These are phyloP conservation scores for Polymixis flavicincta DNA, from an alignment of 2,888 invertebrate genomes.

Conservation along the genomic window DNA sequence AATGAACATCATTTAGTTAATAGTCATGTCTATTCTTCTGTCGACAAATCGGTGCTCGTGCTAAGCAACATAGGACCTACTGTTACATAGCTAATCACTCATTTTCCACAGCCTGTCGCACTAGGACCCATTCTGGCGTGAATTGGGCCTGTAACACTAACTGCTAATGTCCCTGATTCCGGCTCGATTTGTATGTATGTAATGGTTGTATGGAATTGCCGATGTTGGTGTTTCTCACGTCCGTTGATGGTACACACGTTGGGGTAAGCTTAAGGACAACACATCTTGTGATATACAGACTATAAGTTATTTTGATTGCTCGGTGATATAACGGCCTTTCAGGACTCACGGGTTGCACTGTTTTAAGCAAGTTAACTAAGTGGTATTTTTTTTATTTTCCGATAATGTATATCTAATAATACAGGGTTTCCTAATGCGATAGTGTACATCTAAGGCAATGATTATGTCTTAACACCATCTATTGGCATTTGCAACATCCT, in stretches of 20 bases:
- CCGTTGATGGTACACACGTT: neutral
- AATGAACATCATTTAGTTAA: too few relatives aligned
- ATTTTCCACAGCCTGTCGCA: conserved; percentile 12
- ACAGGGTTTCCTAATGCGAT: too few relatives aligned
- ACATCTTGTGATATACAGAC: neutral
- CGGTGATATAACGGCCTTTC: neutral
- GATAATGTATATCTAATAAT: too few relatives aligned
- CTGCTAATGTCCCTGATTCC: conserved; percentile 38
- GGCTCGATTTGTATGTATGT: conserved; percentile 49
- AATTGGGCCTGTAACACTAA: conserved; percentile 10
- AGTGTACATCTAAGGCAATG: too few relatives aligned
- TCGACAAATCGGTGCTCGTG: too few relatives aligned
- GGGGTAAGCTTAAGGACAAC: neutral
- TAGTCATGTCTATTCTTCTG: too few relatives aligned
- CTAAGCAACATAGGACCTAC: too few relatives aligned
- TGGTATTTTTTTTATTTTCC: neutral
- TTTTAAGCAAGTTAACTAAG: neutral
- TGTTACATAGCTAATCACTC: conserved; percentile 37
- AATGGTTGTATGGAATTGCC: conserved; percentile 38
- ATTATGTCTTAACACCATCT: neutral
- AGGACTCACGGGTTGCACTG: neutral
- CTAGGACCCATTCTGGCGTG: conserved; percentile 19
- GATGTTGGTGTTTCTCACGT: neutral
- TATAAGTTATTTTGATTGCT: neutral
- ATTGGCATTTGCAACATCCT: neutral